Conservation (phyloP, 2,113 vertebrate species). For the Etheostoma cragini region DNA sequence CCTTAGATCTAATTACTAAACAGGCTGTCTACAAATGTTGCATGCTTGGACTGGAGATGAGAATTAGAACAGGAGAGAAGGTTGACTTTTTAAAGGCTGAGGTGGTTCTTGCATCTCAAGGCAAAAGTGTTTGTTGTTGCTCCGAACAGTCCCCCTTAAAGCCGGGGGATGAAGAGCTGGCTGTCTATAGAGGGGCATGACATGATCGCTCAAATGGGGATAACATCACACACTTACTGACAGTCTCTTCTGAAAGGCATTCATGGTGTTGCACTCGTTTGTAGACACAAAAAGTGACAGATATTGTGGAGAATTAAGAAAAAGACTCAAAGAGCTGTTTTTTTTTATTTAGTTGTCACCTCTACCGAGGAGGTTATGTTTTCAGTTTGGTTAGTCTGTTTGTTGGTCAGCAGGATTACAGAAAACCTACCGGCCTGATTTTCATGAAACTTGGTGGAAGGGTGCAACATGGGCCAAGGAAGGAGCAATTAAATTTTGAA, state of each 20-base stretch:
- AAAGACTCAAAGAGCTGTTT: too few species aligned
- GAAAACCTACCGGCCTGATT: too few species aligned
- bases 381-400: too few species aligned
- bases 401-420: too few species aligned
- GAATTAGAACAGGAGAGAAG: neutral
- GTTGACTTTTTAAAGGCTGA: neutral
- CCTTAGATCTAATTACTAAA: conserved; percentile 16
- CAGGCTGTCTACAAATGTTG: conserved; percentile 7
- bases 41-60: conserved; percentile 2
- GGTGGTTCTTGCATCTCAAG: neutral
- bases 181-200: neutral
- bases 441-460: too few species aligned
- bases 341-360: too few species aligned
- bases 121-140: neutral
- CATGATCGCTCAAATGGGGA: neutral
- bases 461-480: too few species aligned
- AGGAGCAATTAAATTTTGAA: too few species aligned
- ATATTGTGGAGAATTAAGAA: neutral
- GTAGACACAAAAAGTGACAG: neutral
- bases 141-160: neutral
- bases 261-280: conserved; percentile 13
- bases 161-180: neutral
- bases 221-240: conserved; percentile 13
- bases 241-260: conserved; percentile 5
- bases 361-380: too few species aligned